These are phyloP conservation scores for Phrynosoma blainvillii DNA, from an alignment of 2,113 vertebrate species.

Conservation along the genomic window DNA sequence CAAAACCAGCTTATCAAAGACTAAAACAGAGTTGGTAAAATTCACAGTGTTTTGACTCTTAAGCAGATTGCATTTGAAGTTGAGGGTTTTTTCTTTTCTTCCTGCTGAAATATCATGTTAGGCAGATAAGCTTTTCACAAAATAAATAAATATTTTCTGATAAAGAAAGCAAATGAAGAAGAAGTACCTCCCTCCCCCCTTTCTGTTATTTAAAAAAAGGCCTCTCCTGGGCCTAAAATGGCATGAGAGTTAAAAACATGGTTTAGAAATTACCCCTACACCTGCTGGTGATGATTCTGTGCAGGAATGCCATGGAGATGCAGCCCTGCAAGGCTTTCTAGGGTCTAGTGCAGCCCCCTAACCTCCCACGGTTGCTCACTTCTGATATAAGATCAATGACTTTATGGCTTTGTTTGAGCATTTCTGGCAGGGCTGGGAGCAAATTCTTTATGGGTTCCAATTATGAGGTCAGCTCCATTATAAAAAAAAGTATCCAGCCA, in stretches of 20 bases:
- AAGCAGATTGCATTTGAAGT: constrained; percentile 84
- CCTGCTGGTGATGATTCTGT: no score
- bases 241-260: no score
- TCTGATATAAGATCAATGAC: background rate
- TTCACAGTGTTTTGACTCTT: constrained; percentile 83
- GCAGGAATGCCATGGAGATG: no score
- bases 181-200: no score
- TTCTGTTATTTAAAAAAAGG: no score
- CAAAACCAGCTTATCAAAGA: constrained; percentile 80
- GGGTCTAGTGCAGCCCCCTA: no score
- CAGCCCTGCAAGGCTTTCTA: no score
- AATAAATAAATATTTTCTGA: constrained; percentile 55
- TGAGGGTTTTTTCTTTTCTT: constrained; percentile 59
- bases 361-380: no score
- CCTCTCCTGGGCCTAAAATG: no score
- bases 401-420: background rate
- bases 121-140: constrained; percentile 85
- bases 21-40: constrained; percentile 79
- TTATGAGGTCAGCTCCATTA: background rate
- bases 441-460: background rate
- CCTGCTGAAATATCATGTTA: constrained; percentile 81
- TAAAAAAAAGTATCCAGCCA: background rate
- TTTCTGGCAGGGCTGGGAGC: background rate
- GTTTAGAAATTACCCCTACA: no score
- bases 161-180: no score